A percentile compares a stretch with the other conserved stretches of the same genome.
Conservation (phyloP, 2,113 vertebrate species). For the Hypanus sabinus region DNA sequence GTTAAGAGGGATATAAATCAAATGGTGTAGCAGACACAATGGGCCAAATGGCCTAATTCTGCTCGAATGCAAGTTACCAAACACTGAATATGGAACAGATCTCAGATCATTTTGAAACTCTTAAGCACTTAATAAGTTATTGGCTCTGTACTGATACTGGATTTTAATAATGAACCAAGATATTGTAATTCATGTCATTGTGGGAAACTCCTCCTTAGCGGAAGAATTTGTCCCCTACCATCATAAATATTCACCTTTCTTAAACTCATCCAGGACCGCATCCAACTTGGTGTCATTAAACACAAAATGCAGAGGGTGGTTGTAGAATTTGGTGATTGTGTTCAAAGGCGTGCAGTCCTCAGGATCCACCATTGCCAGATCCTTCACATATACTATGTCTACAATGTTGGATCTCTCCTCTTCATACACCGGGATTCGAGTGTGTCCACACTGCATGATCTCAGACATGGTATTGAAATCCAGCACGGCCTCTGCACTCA, state of each 20-base stretch:
- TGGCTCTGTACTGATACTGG: not conserved
- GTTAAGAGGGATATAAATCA: too few relatives aligned
- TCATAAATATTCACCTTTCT: constrained; percentile 61
- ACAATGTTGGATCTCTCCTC: constrained; percentile 83
- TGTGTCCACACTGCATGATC: constrained; percentile 89
- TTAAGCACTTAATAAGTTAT: not conserved
- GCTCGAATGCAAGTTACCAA: not conserved
- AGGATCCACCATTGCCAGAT: constrained; percentile 76
- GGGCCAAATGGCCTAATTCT: not conserved
- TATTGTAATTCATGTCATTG: not conserved
- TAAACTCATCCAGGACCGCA: constrained; percentile 85
- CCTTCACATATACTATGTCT: constrained; percentile 80
- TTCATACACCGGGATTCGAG: constrained; percentile 80
- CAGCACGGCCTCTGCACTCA: constrained; percentile 64
- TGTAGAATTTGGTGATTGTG: constrained; percentile 87
- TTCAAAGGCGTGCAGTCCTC: constrained; percentile 80
- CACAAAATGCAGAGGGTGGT: constrained; percentile 81
- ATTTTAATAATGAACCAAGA: not conserved
- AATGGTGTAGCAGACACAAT: too few relatives aligned
- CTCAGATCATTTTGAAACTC: not conserved
- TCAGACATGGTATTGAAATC: constrained; percentile 81
- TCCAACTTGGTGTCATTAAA: constrained; percentile 89
- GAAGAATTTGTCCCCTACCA: not conserved
- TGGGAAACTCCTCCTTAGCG: not conserved
- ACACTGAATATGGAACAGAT: not conserved